Evolutionary conservation across 1,140 invertebrate genomes (phyloP).

Genomic region (Agraylea sexmaculata): DNA sequence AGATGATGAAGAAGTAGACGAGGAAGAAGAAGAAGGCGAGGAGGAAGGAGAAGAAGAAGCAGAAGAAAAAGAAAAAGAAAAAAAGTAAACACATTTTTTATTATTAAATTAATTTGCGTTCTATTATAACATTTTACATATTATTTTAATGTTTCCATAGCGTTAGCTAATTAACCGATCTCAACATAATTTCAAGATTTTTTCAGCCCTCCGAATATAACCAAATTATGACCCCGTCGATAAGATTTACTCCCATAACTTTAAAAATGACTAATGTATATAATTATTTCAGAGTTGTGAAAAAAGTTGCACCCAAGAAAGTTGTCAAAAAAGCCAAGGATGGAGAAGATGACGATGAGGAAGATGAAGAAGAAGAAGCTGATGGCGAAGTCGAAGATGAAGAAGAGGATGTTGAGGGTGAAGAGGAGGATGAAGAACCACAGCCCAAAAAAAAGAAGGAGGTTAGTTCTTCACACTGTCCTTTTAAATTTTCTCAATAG

Average conservation of each 20-base stretch:
- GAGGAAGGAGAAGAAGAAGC: slow-evolving; percentile 34
- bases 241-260: slow-evolving; percentile 13
- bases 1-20: slow-evolving; percentile 33
- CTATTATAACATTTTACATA: too few species aligned
- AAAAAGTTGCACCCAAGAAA: slow-evolving; percentile 15
- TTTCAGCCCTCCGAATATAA: slow-evolving; percentile 13
- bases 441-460: slow-evolving; percentile 40
- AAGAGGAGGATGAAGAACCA: slow-evolving; percentile 36
- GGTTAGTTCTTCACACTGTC: slow-evolving; percentile 22
- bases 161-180: not conserved
- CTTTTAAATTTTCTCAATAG: slow-evolving; percentile 11
- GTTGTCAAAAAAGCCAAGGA: slow-evolving; percentile 16
- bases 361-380: slow-evolving; percentile 30
- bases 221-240: slow-evolving; percentile 17
- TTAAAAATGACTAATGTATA: too few species aligned
- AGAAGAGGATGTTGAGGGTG: slow-evolving; percentile 36
- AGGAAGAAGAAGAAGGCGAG: slow-evolving; percentile 33
- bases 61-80: slow-evolving; percentile 26
- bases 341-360: slow-evolving; percentile 21
- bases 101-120: too few species aligned
- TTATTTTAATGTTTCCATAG: too few species aligned
- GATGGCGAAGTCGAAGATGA: slow-evolving; percentile 32
- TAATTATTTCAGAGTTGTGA: too few species aligned
- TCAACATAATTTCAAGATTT: not conserved
- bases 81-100: slow-evolving; percentile 25